These are phyloP conservation scores for Athripsodes cinereus DNA, from an alignment of 2,888 invertebrate species.

Conservation along the genomic window DNA sequence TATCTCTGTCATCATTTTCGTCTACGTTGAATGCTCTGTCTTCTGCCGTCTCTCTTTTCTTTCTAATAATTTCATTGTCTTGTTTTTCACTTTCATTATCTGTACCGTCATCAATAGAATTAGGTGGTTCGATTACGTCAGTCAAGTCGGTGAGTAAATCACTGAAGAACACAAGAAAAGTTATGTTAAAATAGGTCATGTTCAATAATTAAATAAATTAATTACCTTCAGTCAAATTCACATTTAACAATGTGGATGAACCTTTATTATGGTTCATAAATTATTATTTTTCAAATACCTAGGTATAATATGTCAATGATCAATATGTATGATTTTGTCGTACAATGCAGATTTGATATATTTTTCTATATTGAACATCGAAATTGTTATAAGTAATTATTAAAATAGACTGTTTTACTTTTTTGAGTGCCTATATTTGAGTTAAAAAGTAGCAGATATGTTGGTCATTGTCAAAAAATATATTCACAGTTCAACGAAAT, in stretches of 20 bases:
- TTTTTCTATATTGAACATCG: too few species aligned
- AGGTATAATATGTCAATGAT: background rate
- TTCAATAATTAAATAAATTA: too few species aligned
- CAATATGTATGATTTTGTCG: too few species aligned
- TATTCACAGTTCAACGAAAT: too few species aligned
- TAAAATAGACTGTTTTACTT: too few species aligned
- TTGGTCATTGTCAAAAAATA: too few species aligned
- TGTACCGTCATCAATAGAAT: conserved; percentile 9
- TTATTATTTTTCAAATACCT: background rate
- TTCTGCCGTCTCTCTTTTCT: conserved; percentile 13
- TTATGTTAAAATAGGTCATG: background rate
- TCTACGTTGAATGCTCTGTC: conserved; percentile 1
- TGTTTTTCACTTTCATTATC: background rate
- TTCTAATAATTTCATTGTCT: background rate
- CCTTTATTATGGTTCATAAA: background rate
- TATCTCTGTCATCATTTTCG: conserved; percentile 38
- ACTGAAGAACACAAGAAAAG: background rate
- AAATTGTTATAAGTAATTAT: too few species aligned
- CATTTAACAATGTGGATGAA: background rate
- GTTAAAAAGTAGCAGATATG: too few species aligned
- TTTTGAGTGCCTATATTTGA: too few species aligned
- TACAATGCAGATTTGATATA: too few species aligned
- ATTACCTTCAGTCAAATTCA: too few species aligned
- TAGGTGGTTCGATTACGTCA: conserved; percentile 20
- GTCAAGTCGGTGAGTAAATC: conserved; percentile 21